Base-by-base conservation (phyloP, 2,113 vertebrate genomes). In the Epinephelus lanceolatus region DNA sequence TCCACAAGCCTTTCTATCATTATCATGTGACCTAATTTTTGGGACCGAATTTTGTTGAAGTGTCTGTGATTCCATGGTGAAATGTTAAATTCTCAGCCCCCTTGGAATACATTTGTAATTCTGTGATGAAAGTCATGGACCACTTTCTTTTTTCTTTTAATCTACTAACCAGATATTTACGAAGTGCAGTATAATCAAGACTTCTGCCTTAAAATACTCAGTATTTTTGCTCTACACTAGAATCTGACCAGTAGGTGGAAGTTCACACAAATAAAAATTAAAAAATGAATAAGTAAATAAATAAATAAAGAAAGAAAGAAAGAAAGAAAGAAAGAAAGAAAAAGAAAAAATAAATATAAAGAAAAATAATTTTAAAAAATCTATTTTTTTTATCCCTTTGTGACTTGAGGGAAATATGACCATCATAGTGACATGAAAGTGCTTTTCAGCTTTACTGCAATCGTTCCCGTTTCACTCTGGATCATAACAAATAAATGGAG, bases 321-420 rank as follows among this genome's bases (percentile, higher is more conserved):
- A n/a, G n/a, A n/a, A n/a, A n/a, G n/a, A n/a, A n/a, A n/a, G n/a
- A n/a, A 30, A 57, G 4, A 47, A 70, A 33, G 77, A 2, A 56
- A n/a, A 68, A 68, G n/a, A 68, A 15, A 53, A 55, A 51, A 71
- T 21, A 61, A 63, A n/a, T 0, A 61, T n/a, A 30, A 45, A 23
- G 11, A 40, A 59, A 15, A 71, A 21, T 59, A 0, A 45, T 42
- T 42, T 10, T 18, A 55, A 42, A 6, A 37, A 37, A 57, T 62
- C 5, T 53, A 55, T 76, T 78, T 73, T 53, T 65, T 12, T 68
- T 27, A 62, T 89, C 47, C 52, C 71, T 88, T 86, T 83, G 78
- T 89, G 91, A 94, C 90, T 80, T 72, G 86, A 92, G 85, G 93
- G 77, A 91, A 94, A 94, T 93, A 93, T 94, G 94, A 94, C 91